Conservation (phyloP, 2,113 vertebrate genomes). For the Myodes glareolus region DNA sequence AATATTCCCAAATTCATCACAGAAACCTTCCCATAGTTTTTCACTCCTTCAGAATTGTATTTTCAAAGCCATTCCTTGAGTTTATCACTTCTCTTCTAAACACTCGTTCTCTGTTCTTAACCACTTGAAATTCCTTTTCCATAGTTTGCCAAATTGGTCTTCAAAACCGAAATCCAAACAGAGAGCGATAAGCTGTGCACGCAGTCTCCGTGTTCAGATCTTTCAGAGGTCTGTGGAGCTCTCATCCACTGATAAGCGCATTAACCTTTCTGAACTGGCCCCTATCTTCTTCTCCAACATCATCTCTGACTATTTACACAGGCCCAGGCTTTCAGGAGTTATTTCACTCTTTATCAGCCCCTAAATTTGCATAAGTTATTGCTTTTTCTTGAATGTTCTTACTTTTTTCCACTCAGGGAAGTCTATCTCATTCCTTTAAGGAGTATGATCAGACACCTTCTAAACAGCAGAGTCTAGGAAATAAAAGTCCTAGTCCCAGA, state of each 20-base stretch:
- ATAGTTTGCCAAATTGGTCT: background rate
- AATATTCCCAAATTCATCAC: background rate
- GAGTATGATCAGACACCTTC: background rate
- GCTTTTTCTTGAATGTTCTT: background rate
- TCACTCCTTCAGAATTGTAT: background rate
- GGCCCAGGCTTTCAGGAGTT: background rate
- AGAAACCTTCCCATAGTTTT: background rate
- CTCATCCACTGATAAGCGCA: background rate
- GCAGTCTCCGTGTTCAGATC: background rate
- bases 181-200: background rate
- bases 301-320: background rate
- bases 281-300: background rate
- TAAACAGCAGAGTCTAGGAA: background rate
- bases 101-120: background rate
- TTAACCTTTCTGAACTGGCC: background rate
- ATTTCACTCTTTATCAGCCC: background rate
- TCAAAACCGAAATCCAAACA: background rate
- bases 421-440: background rate
- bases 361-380: background rate
- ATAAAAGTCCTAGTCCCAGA: background rate
- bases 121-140: background rate
- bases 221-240: background rate
- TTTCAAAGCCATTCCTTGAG: background rate
- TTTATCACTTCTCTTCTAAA: background rate
- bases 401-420: background rate